phyloP scores from a whole-genome alignment of 2,797 vertebrate genomes.

The Choloepus didactylus region DNA sequence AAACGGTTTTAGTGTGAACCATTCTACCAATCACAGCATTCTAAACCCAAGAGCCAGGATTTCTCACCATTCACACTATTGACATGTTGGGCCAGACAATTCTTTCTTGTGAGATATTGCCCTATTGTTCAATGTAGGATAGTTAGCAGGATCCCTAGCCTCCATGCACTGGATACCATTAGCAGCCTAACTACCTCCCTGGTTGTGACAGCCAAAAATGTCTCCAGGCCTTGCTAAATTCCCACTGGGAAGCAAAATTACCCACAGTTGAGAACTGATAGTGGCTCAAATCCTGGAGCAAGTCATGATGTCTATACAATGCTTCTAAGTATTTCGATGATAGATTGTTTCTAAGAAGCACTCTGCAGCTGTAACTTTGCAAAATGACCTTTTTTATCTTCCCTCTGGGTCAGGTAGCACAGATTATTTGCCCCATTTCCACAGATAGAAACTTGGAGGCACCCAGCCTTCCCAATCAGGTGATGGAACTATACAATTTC shows the following conservation, averaged over 20 bases:
- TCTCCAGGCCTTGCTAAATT: background rate
- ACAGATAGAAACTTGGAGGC: slow-evolving; percentile 76
- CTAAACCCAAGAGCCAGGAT: too few relatives aligned
- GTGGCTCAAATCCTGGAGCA: background rate
- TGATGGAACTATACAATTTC: slow-evolving; percentile 59
- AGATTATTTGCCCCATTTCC: slow-evolving; percentile 77
- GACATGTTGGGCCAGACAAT: background rate
- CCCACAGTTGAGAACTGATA: background rate
- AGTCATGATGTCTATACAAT: background rate
- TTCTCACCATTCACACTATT: background rate
- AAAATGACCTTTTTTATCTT: slow-evolving; percentile 73
- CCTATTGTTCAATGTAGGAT: background rate
- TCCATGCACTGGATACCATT: background rate
- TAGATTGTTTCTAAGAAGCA: slow-evolving; percentile 61
- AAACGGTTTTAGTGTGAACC: background rate
- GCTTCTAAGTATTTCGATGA: slow-evolving; percentile 43
- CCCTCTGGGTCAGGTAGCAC: slow-evolving; percentile 73
- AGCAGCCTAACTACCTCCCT: background rate
- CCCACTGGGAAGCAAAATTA: background rate
- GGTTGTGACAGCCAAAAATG: background rate
- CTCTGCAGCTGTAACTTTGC: slow-evolving; percentile 55
- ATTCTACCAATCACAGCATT: background rate
- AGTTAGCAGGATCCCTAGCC: background rate
- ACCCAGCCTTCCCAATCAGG: slow-evolving; percentile 69
- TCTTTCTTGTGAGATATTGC: background rate